Evolutionary conservation across 2,797 vertebrate genomes (phyloP).

Genomic region (Botia kubotai): DNA sequence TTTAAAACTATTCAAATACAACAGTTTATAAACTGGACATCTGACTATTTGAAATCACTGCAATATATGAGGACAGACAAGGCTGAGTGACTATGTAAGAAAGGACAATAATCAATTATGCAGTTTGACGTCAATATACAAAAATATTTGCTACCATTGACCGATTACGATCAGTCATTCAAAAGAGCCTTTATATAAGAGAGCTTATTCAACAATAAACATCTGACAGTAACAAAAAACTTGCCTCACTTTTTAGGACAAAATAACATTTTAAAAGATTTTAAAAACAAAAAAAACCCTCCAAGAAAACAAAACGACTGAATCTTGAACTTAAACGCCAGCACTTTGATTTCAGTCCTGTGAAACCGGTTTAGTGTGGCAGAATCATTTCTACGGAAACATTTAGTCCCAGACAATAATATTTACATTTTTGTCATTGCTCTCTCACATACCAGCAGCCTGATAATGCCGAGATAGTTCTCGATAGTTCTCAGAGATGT

Average conservation of each 20-base stretch:
- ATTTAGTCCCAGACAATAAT: constrained; percentile 35
- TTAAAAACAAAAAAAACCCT: neutral
- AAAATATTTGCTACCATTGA: neutral
- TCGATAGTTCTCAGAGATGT: constrained; percentile 25
- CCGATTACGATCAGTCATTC: neutral
- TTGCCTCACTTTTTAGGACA: neutral
- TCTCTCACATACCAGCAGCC: constrained; percentile 29
- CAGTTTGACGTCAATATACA: neutral
- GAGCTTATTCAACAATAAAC: neutral
- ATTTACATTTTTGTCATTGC: constrained; percentile 52
- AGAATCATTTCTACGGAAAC: constrained; percentile 12
- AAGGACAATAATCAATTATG: neutral
- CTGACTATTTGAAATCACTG: too few relatives aligned
- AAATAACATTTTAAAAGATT: neutral
- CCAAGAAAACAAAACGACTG: neutral
- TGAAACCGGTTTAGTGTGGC: neutral
- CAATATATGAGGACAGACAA: too few relatives aligned
- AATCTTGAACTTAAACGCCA: neutral
- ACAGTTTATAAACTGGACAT: too few relatives aligned
- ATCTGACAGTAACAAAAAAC: neutral
- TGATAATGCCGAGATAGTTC: constrained; percentile 32
- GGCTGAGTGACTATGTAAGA: neutral
- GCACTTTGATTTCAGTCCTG: neutral
- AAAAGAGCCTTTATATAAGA: neutral
- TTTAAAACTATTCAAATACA: too few relatives aligned